Evolutionary conservation across 2,888 invertebrate genomes (phyloP), one percentile per base, ranked within the genome.

Genomic region (Argyresthia albistria): DNA sequence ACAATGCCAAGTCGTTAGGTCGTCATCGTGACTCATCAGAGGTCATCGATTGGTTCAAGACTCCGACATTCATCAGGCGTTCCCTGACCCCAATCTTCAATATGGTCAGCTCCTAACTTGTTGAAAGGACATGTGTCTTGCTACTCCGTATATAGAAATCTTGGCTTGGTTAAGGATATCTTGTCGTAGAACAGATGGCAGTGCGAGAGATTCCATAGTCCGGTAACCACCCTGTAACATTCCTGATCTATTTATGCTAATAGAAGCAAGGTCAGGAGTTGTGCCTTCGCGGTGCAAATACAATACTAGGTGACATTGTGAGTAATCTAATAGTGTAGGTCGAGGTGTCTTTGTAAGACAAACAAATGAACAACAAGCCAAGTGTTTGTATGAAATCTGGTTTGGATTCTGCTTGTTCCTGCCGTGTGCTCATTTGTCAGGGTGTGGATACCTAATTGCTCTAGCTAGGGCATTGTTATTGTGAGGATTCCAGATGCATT

Each of bases 221-320:
- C n/a, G n/a, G n/a, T n/a, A n/a, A n/a, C n/a, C n/a, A n/a, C n/a
- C 60, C 63, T 60, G 69, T 68, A 69, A 66, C 65, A 64, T 62
- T 59, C 63, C 35, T 25, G 47, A 47, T 47, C 10, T 58, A 55
- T 53, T 57, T 80, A 80, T 4, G 25, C 25, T 25, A 75, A 75
- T 78, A 80, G 72, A 64, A 53, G 60, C 76, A 79, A 81, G 81
- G 80, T 70, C 73, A 66, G 55, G 59, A 55, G 60, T 64, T 61
- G 64, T 55, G 57, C 57, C 57, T 57, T 58, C 55, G 57, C 60
- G 56, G 59, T 60, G 61, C 57, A 54, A 55, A 54, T 48, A 58
- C 51, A 45, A 14, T 25, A 25, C 25, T 25, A 25, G 25, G 25
- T 25, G 25, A 25, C 6, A 25, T 25, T 25, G 25, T 25, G 3